Evolutionary conservation across 2,888 invertebrate species (phyloP).

Genomic region (Gonocerus acuteangulatus): DNA sequence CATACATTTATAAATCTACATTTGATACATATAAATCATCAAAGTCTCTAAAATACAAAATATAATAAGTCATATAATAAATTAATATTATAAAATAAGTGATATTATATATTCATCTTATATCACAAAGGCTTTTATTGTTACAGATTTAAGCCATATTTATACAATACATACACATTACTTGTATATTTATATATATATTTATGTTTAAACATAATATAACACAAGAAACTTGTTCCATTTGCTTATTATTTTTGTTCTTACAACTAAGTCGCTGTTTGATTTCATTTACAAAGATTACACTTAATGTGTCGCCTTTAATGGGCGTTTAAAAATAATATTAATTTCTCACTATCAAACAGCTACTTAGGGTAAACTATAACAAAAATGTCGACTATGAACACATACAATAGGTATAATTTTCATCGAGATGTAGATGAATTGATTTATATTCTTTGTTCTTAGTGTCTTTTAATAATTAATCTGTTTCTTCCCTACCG

Average conservation of each 20-base stretch:
- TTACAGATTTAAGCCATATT: constrained; percentile 23
- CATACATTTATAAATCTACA: constrained; percentile 24
- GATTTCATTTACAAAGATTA: not conserved
- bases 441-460: not conserved
- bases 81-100: constrained; percentile 33
- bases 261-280: constrained; percentile 13
- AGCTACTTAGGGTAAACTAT: constrained; percentile 6
- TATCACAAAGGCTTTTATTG: constrained; percentile 34
- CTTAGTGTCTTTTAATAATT: constrained; percentile 14
- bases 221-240: constrained; percentile 10
- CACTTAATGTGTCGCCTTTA: not conserved
- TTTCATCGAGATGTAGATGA: not conserved
- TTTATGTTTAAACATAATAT: constrained; percentile 1
- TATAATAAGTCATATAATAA: constrained; percentile 34
- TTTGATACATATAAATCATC: constrained; percentile 14
- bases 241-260: not conserved
- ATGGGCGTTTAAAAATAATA: not conserved
- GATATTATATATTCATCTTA: constrained; percentile 30
- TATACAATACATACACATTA: constrained; percentile 8
- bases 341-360: constrained; percentile 5
- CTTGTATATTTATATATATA: constrained; percentile 16
- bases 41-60: constrained; percentile 28
- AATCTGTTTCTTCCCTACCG: not conserved
- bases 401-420: constrained; percentile 13
- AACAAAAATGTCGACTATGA: constrained; percentile 6